A percentile compares a stretch with the other conserved stretches of the same genome.
These are phyloP conservation scores for Lucilia sericata DNA, from an alignment of 1,140 invertebrate species.

Conservation along the genomic window DNA sequence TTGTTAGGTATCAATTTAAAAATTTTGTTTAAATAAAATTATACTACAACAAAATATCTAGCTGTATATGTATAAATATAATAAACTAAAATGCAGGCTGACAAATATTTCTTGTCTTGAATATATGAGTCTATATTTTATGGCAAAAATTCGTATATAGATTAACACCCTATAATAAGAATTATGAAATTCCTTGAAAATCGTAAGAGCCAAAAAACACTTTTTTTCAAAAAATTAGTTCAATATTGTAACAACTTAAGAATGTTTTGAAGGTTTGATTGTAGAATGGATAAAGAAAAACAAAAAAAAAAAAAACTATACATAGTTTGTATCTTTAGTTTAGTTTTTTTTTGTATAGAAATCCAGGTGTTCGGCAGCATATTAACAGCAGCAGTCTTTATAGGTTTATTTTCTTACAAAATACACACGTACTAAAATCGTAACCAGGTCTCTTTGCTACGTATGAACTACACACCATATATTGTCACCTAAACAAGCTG, in stretches of 20 bases:
- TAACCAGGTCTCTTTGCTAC: background rate
- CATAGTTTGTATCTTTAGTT: background rate
- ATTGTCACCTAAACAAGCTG: background rate
- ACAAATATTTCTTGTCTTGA: slow-evolving; percentile 3
- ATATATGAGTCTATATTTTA: background rate
- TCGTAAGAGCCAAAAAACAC: background rate
- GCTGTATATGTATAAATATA: background rate
- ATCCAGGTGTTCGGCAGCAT: slow-evolving; percentile 17
- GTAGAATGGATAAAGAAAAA: slow-evolving; percentile 26
- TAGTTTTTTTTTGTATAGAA: background rate
- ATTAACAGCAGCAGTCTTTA: background rate
- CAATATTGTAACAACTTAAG: slow-evolving; percentile 20
- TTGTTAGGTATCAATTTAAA: slow-evolving; percentile 17
- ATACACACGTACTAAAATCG: no score
- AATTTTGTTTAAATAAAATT: background rate
- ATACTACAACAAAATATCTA: background rate
- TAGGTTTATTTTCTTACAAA: background rate
- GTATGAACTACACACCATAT: background rate
- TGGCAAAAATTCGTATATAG: background rate
- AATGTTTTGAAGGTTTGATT: slow-evolving; percentile 26
- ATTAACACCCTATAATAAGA: slow-evolving; percentile 20
- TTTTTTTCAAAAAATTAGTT: background rate
- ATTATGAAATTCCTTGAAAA: slow-evolving; percentile 17
- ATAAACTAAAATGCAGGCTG: background rate
- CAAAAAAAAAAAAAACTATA: background rate